A percentile compares a stretch with the other conserved stretches of the same genome.
Conservation (phyloP, 2,113 vertebrate species). For the Peromyscus leucopus region DNA sequence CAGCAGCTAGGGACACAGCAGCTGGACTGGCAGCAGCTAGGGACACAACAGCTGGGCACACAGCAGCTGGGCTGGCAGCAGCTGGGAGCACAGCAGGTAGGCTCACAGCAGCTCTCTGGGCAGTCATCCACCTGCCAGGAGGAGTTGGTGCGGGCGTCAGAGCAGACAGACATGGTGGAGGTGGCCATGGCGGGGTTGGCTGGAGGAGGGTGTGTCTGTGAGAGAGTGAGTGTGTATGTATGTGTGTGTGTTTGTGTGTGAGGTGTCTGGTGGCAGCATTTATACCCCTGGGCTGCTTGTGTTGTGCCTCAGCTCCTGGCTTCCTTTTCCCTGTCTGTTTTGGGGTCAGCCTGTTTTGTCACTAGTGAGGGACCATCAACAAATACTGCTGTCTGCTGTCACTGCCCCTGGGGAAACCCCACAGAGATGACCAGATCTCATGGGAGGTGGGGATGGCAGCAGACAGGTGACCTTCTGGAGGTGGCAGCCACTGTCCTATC, state of each 20-base stretch:
- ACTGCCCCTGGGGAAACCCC: not conserved
- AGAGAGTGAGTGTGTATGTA: not conserved
- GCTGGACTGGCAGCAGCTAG: not conserved
- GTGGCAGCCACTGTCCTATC: not conserved
- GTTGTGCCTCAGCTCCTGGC: not conserved
- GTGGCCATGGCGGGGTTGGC: not conserved
- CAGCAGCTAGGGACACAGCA: not conserved
- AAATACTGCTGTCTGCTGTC: not conserved
- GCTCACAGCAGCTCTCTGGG: slow-evolving; percentile 22
- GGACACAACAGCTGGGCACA: not conserved
- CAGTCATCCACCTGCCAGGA: slow-evolving; percentile 39
- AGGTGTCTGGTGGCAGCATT: not conserved
- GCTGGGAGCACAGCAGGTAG: not conserved
- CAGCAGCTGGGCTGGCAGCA: not conserved
- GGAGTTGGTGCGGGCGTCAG: not conserved
- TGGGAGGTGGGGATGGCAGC: too few species aligned
- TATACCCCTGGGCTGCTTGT: not conserved
- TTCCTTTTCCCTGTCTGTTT: not conserved
- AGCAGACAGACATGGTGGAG: slow-evolving; percentile 44
- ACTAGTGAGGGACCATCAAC: not conserved
- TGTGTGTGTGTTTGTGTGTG: not conserved
- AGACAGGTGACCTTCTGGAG: not conserved
- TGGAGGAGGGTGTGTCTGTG: not conserved
- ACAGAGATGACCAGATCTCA: not conserved
- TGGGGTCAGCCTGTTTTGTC: not conserved